Percentiles rank a stretch among this genome's conserved stretches.
Conservation (phyloP, 2,113 vertebrate genomes). For the Psammodynastes pulverulentus region DNA sequence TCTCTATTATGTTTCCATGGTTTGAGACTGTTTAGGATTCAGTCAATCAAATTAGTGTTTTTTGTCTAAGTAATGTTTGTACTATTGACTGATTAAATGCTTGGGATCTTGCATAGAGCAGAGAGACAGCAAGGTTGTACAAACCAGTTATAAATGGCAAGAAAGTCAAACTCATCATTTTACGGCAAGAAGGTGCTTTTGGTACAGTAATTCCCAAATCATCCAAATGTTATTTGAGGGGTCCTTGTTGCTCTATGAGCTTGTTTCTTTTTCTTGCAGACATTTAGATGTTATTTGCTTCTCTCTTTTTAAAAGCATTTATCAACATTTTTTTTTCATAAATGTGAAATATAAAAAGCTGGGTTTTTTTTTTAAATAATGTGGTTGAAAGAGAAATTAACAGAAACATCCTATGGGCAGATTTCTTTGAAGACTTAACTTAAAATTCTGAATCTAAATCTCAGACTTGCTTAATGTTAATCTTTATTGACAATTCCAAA, state of each 20-base stretch:
- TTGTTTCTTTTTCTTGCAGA: neutral
- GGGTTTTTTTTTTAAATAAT: neutral
- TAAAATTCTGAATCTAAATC: neutral
- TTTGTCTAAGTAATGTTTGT: neutral
- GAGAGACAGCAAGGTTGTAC: neutral
- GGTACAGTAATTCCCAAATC: neutral
- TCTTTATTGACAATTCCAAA: neutral
- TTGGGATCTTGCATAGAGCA: neutral
- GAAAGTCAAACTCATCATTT: neutral
- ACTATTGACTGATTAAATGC: neutral
- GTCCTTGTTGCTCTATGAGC: neutral
- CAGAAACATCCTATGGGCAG: neutral
- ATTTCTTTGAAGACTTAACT: neutral
- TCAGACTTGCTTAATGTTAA: neutral
- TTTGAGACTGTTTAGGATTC: neutral
- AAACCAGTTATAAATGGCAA: neutral
- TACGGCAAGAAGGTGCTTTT: neutral
- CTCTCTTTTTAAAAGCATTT: neutral
- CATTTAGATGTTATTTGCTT: neutral
- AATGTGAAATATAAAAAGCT: neutral
- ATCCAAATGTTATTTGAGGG: neutral
- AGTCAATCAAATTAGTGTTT: neutral
- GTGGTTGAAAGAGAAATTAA: neutral
- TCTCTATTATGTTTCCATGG: neutral
- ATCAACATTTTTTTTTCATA: neutral